Base-by-base conservation (phyloP, 2,888 invertebrate genomes). In the Eupeodes latifasciatus region DNA sequence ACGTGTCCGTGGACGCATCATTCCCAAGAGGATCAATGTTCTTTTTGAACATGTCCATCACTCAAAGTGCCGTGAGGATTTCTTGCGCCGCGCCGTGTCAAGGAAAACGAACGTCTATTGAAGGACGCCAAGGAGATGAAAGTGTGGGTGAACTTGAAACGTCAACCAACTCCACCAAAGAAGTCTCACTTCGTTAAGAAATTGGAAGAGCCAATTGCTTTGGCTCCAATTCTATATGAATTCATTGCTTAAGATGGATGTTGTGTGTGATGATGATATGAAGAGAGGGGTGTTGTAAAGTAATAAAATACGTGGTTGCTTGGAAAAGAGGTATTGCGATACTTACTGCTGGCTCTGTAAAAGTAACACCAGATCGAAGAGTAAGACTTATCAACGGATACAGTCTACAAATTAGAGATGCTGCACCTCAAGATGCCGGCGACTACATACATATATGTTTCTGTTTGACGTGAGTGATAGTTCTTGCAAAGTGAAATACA, bases 11-110 rank as follows among this genome's bases (percentile, higher is more conserved):
- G 99, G 96, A 92, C 97, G 97, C 91, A 98, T 99, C 93, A 96
- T 99, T 93, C 97, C 99, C 90, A 99, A 98, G 93, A 96, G 97
- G 92, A 99, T 99, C 94, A 99, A 99, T 94, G 96, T 99, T 90
- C 97, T 99, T 91, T 96, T 99, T 93, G 99, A 99, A 94, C 99
- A 99, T 91, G 96, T 99, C 51, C 98, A 96, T 91, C 99, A 99
- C 95, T 99, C 99, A 80, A 98, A 98, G n/a, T n/a, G n/a, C n/a
- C n/a, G n/a, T n/a, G n/a, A n/a, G n/a, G n/a, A n/a, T n/a, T n/a
- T n/a, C n/a, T n/a, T n/a, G 94, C 99, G 99, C 95, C n/a, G n/a
- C n/a, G n/a, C n/a, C n/a, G n/a, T n/a, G n/a, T n/a, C n/a, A n/a
- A n/a, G n/a, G n/a, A n/a, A 91, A 99, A 99, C 91, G 98, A 98